These are phyloP conservation scores for Drosophila lacteicornis DNA, from an alignment of 1,140 invertebrate species.

Conservation along the genomic window DNA sequence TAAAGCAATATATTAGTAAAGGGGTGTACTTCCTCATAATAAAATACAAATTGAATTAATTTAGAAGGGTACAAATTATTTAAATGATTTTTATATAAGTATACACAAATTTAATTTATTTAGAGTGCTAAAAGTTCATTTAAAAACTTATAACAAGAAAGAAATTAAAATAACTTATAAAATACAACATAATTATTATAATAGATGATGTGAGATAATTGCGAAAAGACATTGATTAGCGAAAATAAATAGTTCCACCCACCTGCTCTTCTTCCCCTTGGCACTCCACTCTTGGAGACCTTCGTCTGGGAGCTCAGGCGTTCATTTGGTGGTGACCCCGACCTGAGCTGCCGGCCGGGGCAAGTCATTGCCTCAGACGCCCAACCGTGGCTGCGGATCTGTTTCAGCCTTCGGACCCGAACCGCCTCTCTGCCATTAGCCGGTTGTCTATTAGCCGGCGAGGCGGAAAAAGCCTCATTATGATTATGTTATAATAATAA, in stretches of 20 bases:
- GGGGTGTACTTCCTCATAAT: background rate
- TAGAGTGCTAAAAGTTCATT: too few relatives aligned
- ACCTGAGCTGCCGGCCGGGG: slow-evolving; percentile 45
- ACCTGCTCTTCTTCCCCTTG: slow-evolving; percentile 10
- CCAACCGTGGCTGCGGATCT: slow-evolving; percentile 40
- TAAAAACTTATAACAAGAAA: too few relatives aligned
- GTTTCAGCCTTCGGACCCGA: slow-evolving; percentile 42
- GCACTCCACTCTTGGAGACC: slow-evolving; percentile 8
- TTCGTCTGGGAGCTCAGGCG: slow-evolving; percentile 16
- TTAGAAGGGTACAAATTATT: background rate
- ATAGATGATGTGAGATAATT: background rate
- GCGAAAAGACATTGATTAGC: background rate
- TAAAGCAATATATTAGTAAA: background rate
- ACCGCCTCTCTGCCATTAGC: slow-evolving; percentile 41
- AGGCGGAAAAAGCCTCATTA: slow-evolving; percentile 48
- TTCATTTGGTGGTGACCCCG: slow-evolving; percentile 52
- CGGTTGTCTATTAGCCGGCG: slow-evolving; percentile 20
- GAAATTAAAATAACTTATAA: too few relatives aligned
- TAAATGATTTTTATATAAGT: background rate
- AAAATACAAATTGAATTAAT: background rate
- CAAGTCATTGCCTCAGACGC: slow-evolving; percentile 46
- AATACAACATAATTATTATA: too few relatives aligned
- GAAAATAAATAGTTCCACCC: slow-evolving; percentile 1
- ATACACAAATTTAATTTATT: too few relatives aligned
- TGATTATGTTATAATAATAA: slow-evolving; percentile 43